These are phyloP conservation scores for Amazona ochrocephala DNA, from an alignment of 2,797 vertebrate species.

Conservation along the genomic window DNA sequence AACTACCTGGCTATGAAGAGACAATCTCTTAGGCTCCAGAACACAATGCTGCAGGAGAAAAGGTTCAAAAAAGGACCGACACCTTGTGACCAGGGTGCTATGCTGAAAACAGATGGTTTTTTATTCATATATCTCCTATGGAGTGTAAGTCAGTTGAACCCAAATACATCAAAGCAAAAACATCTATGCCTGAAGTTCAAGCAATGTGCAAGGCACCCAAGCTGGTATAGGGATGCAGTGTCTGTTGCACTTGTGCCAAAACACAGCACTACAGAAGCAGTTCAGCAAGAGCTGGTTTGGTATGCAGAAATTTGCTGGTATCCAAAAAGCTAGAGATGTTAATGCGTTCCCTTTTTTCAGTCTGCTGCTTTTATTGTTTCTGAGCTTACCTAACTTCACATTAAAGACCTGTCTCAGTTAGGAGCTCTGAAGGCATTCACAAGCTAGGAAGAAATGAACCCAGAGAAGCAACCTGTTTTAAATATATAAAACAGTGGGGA, in stretches of 20 bases:
- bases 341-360: neutral
- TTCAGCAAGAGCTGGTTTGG: neutral
- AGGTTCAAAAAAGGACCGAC: neutral
- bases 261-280: neutral
- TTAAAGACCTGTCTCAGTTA: neutral
- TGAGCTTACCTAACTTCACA: accelerated
- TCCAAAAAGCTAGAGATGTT: neutral
- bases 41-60: neutral
- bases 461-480: neutral
- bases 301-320: neutral
- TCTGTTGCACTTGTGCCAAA: neutral
- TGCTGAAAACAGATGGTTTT: neutral
- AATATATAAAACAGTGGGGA: neutral
- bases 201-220: neutral
- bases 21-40: neutral
- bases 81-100: accelerated
- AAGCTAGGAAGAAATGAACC: neutral
- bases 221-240: accelerated
- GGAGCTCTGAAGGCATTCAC: neutral
- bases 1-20: neutral
- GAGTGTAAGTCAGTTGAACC: neutral
- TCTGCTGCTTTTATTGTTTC: neutral
- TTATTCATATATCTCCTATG: accelerated
- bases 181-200: neutral
- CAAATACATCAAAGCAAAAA: neutral